These are phyloP conservation scores for Hartigia nigra DNA, from an alignment of 2,888 invertebrate genomes.

Conservation along the genomic window DNA sequence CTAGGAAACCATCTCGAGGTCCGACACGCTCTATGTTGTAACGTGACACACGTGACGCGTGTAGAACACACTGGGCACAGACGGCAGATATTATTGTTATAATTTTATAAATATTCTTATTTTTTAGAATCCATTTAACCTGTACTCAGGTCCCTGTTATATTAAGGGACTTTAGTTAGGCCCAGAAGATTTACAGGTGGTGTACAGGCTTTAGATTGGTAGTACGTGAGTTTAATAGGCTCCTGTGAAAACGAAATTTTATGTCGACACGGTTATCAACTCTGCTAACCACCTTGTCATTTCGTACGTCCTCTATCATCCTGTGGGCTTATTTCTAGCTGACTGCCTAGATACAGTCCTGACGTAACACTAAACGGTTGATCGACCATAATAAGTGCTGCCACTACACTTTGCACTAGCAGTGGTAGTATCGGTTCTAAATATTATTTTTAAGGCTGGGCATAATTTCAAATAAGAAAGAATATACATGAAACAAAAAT, in stretches of 20 bases:
- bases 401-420: neutral
- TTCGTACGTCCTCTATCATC: neutral
- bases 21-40: neutral
- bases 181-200: neutral
- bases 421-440: neutral
- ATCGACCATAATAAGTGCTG: neutral
- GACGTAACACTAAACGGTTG: neutral
- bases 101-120: neutral
- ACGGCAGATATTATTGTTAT: neutral
- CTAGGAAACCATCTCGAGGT: neutral
- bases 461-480: neutral
- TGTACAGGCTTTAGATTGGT: slow-evolving; percentile 6
- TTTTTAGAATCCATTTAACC: neutral
- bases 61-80: neutral
- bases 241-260: slow-evolving; percentile 22
- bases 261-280: slow-evolving; percentile 15
- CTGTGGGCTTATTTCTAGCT: neutral
- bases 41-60: neutral
- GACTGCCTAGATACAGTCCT: neutral
- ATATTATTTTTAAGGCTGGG: neutral
- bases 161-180: neutral
- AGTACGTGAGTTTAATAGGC: slow-evolving; percentile 21
- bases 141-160: neutral
- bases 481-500: neutral
- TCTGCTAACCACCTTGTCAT: slow-evolving; percentile 4